These are phyloP conservation scores for Bombus consobrinus DNA, from an alignment of 1,140 invertebrate genomes.

Conservation along the genomic window DNA sequence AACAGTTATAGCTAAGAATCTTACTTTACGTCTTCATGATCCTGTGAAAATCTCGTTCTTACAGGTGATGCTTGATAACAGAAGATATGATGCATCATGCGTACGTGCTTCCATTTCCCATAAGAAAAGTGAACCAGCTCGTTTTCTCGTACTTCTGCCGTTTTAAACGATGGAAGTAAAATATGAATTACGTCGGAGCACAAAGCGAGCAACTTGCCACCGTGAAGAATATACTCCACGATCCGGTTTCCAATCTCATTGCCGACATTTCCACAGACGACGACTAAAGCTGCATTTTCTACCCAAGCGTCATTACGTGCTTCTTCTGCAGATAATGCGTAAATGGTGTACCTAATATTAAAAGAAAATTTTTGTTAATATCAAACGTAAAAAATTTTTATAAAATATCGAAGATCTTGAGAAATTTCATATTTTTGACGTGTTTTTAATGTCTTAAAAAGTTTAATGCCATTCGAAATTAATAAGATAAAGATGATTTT, in stretches of 20 bases:
- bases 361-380: not conserved
- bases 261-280: constrained; percentile 90
- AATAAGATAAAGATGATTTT: too few relatives aligned
- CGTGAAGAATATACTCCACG: constrained; percentile 88
- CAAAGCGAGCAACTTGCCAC: constrained; percentile 90
- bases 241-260: constrained; percentile 86
- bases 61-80: constrained; percentile 93
- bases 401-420: too few relatives aligned
- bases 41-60: constrained; percentile 90
- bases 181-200: constrained; percentile 92
- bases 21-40: constrained; percentile 84
- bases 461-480: not conserved
- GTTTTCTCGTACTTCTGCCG: constrained; percentile 91
- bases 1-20: constrained; percentile 47
- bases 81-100: constrained; percentile 93
- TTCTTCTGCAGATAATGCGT: constrained; percentile 86
- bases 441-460: not conserved
- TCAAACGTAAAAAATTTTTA: too few relatives aligned
- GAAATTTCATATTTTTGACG: too few relatives aligned
- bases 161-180: constrained; percentile 90
- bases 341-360: constrained; percentile 87
- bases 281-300: constrained; percentile 88
- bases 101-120: constrained; percentile 91
- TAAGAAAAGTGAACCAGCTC: constrained; percentile 92
- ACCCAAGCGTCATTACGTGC: constrained; percentile 87